Evolutionary conservation across 2,113 vertebrate genomes (phyloP).

Genomic region (Dasyprocta punctata): DNA sequence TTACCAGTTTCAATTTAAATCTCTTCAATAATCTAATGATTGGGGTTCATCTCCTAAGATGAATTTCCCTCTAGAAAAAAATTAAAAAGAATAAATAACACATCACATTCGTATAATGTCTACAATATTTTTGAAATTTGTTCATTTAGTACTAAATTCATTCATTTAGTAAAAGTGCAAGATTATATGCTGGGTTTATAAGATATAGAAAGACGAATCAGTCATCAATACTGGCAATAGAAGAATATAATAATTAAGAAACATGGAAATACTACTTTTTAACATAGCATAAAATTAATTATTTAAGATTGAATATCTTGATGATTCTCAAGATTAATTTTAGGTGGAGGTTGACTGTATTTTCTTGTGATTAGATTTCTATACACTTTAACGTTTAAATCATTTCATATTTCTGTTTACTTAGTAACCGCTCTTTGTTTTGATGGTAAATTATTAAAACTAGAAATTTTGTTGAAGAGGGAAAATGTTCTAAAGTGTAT

Average conservation of each 20-base stretch:
- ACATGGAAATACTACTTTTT: background rate
- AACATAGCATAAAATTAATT: background rate
- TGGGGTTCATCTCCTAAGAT: background rate
- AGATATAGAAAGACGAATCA: background rate
- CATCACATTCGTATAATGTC: background rate
- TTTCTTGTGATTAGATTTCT: background rate
- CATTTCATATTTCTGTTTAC: background rate
- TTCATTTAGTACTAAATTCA: background rate
- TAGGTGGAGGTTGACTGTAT: background rate
- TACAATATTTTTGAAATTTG: background rate
- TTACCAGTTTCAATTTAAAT: background rate
- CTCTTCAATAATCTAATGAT: background rate
- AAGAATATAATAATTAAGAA: background rate
- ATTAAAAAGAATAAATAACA: background rate
- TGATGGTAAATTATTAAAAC: background rate
- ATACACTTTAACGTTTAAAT: background rate
- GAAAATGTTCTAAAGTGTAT: background rate
- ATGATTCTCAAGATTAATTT: background rate
- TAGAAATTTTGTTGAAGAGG: background rate
- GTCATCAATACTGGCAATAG: background rate
- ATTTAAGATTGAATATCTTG: background rate
- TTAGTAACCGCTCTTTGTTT: background rate
- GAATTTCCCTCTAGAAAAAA: background rate
- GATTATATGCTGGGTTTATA: background rate
- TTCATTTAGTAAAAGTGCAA: background rate